A percentile compares a stretch with the other conserved stretches of the same genome.
These are phyloP conservation scores for Sphenodon punctatus DNA, from an alignment of 2,797 vertebrate species.

Conservation along the genomic window DNA sequence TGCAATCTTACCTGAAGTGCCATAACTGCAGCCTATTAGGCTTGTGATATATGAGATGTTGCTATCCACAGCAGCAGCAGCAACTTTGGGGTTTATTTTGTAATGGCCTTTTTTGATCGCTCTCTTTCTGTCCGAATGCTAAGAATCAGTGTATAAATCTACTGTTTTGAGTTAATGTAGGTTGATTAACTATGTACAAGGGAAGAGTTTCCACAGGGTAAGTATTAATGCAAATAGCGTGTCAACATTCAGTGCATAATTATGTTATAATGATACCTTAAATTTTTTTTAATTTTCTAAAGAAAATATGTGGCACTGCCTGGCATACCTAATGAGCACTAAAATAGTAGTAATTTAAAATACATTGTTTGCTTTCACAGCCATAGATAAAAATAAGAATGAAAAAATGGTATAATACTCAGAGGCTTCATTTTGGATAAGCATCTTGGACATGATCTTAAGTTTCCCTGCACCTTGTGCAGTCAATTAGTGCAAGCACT, in stretches of 20 bases:
- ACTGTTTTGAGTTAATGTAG: too few relatives aligned
- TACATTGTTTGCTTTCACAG: background rate
- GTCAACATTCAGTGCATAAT: background rate
- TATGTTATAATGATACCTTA: background rate
- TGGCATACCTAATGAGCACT: background rate
- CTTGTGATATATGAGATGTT: too few relatives aligned
- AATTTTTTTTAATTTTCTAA: background rate
- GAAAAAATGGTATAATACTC: fast-evolving
- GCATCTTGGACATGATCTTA: fast-evolving
- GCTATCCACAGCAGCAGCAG: too few relatives aligned
- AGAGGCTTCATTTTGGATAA: background rate
- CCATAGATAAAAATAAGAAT: too few relatives aligned
- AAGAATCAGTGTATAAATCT: too few relatives aligned
- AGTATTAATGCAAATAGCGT: background rate
- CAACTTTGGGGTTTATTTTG: too few relatives aligned
- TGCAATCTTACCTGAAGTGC: too few relatives aligned
- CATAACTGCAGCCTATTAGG: too few relatives aligned
- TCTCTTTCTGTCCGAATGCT: too few relatives aligned
- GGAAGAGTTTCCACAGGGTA: background rate
- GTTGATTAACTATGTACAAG: too few relatives aligned
- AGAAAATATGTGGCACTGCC: background rate
- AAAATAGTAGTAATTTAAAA: background rate
- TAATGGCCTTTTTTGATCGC: too few relatives aligned
- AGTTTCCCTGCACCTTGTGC: fast-evolving
- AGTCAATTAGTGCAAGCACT: too few relatives aligned